Conservation (phyloP, 2,113 vertebrate species). For the Archilochus colubris region DNA sequence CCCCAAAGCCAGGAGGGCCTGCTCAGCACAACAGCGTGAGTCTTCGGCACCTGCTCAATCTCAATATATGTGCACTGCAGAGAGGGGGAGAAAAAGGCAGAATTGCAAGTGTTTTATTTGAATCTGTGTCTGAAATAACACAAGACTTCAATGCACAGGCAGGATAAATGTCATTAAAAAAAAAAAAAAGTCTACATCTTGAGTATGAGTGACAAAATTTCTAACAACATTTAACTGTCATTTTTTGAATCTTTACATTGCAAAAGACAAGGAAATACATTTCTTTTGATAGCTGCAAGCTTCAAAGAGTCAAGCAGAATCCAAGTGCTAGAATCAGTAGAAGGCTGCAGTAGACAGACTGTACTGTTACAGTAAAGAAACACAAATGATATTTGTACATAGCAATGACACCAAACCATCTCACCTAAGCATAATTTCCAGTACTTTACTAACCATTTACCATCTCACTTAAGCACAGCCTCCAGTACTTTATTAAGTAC, state of each 20-base stretch:
- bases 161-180: fast-evolving
- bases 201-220: neutral
- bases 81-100: neutral
- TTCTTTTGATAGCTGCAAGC: neutral
- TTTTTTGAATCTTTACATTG: neutral
- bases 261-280: neutral
- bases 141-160: neutral
- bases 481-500: neutral
- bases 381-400: neutral
- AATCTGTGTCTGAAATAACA: neutral
- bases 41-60: constrained; percentile 77
- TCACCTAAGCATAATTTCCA: neutral
- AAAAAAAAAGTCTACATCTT: neutral
- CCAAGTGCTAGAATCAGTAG: neutral
- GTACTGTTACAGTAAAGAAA: neutral
- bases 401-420: neutral
- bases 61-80: constrained; percentile 82
- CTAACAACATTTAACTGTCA: neutral
- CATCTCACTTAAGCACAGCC: neutral
- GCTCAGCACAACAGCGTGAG: constrained; percentile 80
- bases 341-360: neutral
- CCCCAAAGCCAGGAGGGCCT: constrained; percentile 85
- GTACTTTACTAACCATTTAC: neutral
- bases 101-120: neutral
- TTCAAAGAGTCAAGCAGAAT: neutral